These are phyloP conservation scores for Laticauda laticaudata DNA, from an alignment of 2,113 vertebrate genomes.

Conservation along the genomic window DNA sequence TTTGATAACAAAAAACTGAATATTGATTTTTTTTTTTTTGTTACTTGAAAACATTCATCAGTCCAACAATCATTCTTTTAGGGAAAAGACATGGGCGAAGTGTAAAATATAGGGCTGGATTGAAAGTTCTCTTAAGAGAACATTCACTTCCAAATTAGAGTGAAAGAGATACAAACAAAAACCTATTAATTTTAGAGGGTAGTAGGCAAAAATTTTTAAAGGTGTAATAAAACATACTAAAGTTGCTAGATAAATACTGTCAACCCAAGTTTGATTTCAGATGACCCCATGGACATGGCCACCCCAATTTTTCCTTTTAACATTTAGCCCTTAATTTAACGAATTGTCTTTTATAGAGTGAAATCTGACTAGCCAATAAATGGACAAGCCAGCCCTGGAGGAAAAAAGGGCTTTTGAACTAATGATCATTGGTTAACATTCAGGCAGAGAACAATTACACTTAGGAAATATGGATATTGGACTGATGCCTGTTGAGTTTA, in stretches of 20 bases:
- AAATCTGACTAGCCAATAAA: not conserved
- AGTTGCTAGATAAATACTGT: not conserved
- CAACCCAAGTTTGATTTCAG: not conserved
- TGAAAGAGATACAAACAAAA: not conserved
- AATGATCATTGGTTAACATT: not conserved
- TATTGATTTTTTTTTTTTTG: not conserved
- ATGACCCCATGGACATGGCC: not conserved
- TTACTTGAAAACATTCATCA: not conserved
- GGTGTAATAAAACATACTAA: not conserved
- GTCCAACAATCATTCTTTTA: not conserved
- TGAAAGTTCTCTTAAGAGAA: not conserved
- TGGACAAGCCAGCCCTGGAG: not conserved
- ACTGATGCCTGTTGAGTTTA: not conserved
- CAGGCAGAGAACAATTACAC: not conserved
- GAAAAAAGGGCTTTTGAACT: not conserved
- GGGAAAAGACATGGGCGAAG: not conserved
- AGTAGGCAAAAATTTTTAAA: not conserved
- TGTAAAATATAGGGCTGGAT: not conserved
- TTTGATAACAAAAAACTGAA: not conserved
- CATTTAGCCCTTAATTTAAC: not conserved
- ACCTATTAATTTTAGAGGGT: not conserved
- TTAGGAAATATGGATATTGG: not conserved
- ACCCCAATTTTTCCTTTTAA: not conserved
- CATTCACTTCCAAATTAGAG: not conserved
- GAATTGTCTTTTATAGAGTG: not conserved